Evolutionary conservation across 92 coral and sea anemone genomes (phyloP), one percentile per base, ranked within the genome.

Genomic region (Phenganax subtilis): DNA sequence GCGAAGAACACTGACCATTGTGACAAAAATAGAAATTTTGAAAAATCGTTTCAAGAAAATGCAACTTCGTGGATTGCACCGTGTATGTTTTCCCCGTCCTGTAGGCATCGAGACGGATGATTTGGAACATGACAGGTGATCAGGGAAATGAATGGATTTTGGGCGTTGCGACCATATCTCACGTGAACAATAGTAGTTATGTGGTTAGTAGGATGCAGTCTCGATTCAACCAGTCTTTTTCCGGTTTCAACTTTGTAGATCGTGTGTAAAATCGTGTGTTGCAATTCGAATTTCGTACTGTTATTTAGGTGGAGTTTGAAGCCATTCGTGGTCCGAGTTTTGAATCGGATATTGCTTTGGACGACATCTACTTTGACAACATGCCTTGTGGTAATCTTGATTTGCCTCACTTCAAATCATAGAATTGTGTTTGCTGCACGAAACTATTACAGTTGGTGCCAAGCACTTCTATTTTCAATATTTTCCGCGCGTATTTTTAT

Each of bases 131-230:
- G 75, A 77, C 84, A 57, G 97, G 99, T 27, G 89, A 87, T 51
- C 97, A 92, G 67, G 99, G 97, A 67, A 79, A 29, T 29, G 75
- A 79, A 17, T 96, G 99, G 99, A 88, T 54, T 0, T 30, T 15
- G 56, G 83, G 83, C 15, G 74, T 16, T 8, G 60, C 74, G 27
- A 79, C 74, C 9, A 63, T 65, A 12, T 62, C 83, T 54, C 53
- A 65, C 57, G 51, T 65, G 55, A 62, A 72, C 16, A 51, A 8
- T 1, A 64, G 15, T 2, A 53, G 9, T 51, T 79, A 79, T 60
- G 55, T 62, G 83, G 83, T 79, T 16, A 8, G 81, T 60, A 15
- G 47, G 47, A 37, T 37, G 47, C 11, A 12, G 27, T n/a, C 20
- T 72, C 12, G 8, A 3, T 72, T 72, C 15, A 44, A 28, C 47